phyloP scores from a whole-genome alignment of 53 echinoderm and acorn worm species.

The Temnopleurus reevesii region DNA sequence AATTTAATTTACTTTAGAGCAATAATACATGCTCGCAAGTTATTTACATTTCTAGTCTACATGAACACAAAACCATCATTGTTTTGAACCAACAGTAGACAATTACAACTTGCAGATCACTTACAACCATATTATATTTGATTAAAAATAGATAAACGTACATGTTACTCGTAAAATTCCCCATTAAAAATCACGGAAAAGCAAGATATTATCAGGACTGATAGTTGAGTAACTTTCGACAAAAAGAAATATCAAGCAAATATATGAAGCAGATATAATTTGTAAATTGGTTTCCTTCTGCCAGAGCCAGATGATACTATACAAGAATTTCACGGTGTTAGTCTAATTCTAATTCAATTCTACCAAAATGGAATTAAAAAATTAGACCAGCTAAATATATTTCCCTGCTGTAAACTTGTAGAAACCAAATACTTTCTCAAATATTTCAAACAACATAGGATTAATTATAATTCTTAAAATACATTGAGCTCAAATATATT shows the following conservation, averaged over 20 bases:
- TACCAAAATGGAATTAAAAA: neutral
- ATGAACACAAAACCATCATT: no score
- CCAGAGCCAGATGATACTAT: neutral
- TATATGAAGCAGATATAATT: no score
- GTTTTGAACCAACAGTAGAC: no score
- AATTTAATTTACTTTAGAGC: neutral
- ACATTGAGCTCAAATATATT: neutral
- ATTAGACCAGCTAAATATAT: conserved; percentile 33
- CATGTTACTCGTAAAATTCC: neutral
- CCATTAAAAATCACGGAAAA: no score
- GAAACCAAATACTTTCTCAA: neutral
- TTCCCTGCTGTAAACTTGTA: neutral
- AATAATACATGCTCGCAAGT: neutral
- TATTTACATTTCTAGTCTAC: no score
- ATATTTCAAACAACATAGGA: neutral
- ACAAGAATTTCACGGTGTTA: neutral
- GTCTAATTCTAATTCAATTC: neutral
- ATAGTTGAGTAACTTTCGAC: no score
- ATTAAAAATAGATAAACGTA: no score
- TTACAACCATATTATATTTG: no score
- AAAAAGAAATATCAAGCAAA: no score
- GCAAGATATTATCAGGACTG: no score
- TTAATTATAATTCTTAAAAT: neutral
- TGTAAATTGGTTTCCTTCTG: no score
- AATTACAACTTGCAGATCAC: no score